These are phyloP conservation scores for Lasioglossum malachurum DNA, from an alignment of 2,888 invertebrate genomes.

Conservation along the genomic window DNA sequence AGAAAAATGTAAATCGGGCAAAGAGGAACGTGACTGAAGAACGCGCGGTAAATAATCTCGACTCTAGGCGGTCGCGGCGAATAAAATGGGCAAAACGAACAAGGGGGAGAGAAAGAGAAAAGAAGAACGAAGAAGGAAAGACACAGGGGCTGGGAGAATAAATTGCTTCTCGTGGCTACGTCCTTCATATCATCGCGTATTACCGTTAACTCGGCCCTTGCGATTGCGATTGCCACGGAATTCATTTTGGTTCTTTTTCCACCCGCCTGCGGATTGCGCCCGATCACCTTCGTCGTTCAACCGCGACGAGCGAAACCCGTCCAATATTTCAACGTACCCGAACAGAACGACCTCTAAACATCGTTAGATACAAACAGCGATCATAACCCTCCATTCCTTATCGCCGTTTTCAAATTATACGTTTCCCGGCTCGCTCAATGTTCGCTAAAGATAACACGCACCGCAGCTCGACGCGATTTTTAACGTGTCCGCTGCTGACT, in stretches of 20 bases:
- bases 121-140: background rate
- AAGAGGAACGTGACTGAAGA: conserved; percentile 45
- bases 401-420: conserved; percentile 6
- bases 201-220: conserved; percentile 72
- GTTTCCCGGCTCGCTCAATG: background rate
- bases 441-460: background rate
- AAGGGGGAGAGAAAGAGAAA: background rate
- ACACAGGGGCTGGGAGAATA: conserved; percentile 40
- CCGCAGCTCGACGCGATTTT: background rate
- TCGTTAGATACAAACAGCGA: conserved; percentile 18
- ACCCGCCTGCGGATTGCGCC: conserved; percentile 57
- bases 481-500: background rate
- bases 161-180: conserved; percentile 61
- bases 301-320: conserved; percentile 69
- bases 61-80: background rate
- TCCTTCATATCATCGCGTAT: conserved; percentile 65
- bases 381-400: background rate
- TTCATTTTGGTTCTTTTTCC: conserved; percentile 63
- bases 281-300: conserved; percentile 69
- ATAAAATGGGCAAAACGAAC: background rate
- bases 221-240: conserved; percentile 55
- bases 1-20: conserved; percentile 22
- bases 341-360: conserved; percentile 34
- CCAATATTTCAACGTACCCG: conserved; percentile 51
- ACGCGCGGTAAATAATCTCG: conserved; percentile 32